A percentile compares a stretch with the other conserved stretches of the same genome.
Conservation (phyloP, 2,888 invertebrate genomes). For the Tubulanus polymorphus region DNA sequence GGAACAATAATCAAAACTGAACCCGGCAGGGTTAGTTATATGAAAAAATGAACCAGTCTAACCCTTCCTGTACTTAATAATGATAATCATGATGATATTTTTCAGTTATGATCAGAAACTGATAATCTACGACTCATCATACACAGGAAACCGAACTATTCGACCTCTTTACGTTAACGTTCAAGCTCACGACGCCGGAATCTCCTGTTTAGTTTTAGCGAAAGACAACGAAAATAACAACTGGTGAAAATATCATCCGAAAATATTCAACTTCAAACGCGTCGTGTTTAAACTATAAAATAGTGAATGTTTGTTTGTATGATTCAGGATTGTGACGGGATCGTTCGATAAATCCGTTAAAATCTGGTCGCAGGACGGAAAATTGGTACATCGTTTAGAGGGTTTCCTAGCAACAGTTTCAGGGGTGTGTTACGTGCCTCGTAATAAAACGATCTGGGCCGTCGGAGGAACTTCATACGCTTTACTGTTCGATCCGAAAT, state of each 20-base stretch:
- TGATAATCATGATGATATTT: too few relatives aligned
- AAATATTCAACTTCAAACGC: too few relatives aligned
- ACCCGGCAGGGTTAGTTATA: too few relatives aligned
- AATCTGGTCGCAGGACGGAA: constrained; percentile 52
- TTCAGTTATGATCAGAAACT: constrained; percentile 46
- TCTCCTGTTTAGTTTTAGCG: constrained; percentile 45
- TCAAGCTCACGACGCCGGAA: constrained; percentile 52
- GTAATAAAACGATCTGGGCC: constrained; percentile 51
- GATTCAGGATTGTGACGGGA: constrained; percentile 49
- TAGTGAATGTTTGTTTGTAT: neutral
- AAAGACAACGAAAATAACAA: constrained; percentile 50
- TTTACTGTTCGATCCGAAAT: constrained; percentile 50
- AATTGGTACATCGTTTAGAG: constrained; percentile 47
- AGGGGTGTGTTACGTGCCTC: constrained; percentile 49
- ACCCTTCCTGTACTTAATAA: too few relatives aligned
- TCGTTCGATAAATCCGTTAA: constrained; percentile 52
- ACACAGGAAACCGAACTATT: constrained; percentile 43
- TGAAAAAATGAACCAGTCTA: too few relatives aligned
- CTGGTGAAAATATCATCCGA: too few relatives aligned
- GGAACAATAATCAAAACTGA: too few relatives aligned
- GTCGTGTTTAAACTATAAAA: too few relatives aligned
- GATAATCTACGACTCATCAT: constrained; percentile 52
- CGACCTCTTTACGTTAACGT: constrained; percentile 36
- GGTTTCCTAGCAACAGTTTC: constrained; percentile 44
- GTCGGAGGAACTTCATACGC: constrained; percentile 48